Evolutionary conservation across 2,888 invertebrate genomes (phyloP), one percentile per base, ranked within the genome.

Genomic region (Bedellia somnulentella): DNA sequence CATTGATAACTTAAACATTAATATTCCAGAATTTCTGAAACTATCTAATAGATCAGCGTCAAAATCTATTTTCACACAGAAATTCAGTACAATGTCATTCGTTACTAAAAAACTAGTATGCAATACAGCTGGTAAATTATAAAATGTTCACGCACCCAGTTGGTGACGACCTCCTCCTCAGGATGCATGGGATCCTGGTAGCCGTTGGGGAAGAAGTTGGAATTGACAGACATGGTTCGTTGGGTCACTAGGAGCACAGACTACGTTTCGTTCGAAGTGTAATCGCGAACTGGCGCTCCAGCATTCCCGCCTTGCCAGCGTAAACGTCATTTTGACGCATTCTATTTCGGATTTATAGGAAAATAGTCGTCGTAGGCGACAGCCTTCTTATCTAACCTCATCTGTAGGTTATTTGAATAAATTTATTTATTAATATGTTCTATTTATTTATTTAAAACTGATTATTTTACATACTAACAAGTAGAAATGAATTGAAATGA

Each of bases 91-190:
- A n/a, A n/a, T n/a, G n/a, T n/a, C n/a, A n/a, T n/a, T n/a, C n/a
- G n/a, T n/a, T n/a, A n/a, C n/a, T n/a, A n/a, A n/a, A n/a, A n/a
- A n/a, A n/a, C n/a, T n/a, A n/a, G n/a, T n/a, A n/a, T n/a, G n/a
- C n/a, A n/a, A n/a, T n/a, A n/a, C n/a, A n/a, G n/a, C n/a, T n/a
- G n/a, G n/a, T n/a, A n/a, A n/a, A n/a, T n/a, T n/a, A n/a, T n/a
- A n/a, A n/a, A n/a, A n/a, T n/a, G n/a, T n/a, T n/a, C n/a, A 76
- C 79, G 63, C 78, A 81, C 81, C 81, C 81, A 81, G 50, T 79
- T 80, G 46, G 67, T 61, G 47, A 80, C 80, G 35, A 71, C 71
- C 56, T 81, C 81, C 39, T 81, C 81, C 38, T 80, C 80, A 37
- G 61, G 73, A 51, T 75, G 73, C 61, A 62, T 67, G 41, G 71